These are phyloP conservation scores for Tamias sibiricus DNA, from an alignment of 2,113 vertebrate genomes.

Conservation along the genomic window DNA sequence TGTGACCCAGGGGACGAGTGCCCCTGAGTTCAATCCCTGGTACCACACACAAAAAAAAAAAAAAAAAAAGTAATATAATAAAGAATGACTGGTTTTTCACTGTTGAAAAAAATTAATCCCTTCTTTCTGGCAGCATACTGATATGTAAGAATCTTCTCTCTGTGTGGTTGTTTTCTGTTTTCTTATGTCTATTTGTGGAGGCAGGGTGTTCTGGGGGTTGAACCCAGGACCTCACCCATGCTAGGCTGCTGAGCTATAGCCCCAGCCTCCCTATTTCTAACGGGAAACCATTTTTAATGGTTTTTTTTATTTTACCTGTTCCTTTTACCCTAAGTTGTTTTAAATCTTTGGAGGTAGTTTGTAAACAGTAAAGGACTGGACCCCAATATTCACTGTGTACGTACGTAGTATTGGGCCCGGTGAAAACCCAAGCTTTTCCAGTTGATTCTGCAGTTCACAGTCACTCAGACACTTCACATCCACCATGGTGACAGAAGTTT, in stretches of 20 bases:
- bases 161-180: not conserved
- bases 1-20: no score
- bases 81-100: not conserved
- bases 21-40: no score
- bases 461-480: slow-evolving; percentile 87
- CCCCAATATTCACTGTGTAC: slow-evolving; percentile 10
- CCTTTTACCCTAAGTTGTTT: not conserved
- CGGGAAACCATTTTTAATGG: not conserved
- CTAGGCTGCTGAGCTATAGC: no score
- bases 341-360: not conserved
- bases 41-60: no score
- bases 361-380: not conserved
- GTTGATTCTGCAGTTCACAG: slow-evolving; percentile 83
- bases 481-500: slow-evolving; percentile 60
- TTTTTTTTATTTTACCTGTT: not conserved
- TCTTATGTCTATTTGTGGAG: not conserved
- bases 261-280: not conserved
- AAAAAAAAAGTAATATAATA: not conserved
- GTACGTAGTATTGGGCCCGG: slow-evolving; percentile 91
- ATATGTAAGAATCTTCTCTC: not conserved
- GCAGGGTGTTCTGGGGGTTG: not conserved
- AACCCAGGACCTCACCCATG: no score
- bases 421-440: slow-evolving; percentile 86
- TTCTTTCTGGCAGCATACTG: not conserved
- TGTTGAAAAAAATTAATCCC: not conserved